phyloP scores from a whole-genome alignment of 2,888 invertebrate genomes.

The Ichneumon xanthorius region DNA sequence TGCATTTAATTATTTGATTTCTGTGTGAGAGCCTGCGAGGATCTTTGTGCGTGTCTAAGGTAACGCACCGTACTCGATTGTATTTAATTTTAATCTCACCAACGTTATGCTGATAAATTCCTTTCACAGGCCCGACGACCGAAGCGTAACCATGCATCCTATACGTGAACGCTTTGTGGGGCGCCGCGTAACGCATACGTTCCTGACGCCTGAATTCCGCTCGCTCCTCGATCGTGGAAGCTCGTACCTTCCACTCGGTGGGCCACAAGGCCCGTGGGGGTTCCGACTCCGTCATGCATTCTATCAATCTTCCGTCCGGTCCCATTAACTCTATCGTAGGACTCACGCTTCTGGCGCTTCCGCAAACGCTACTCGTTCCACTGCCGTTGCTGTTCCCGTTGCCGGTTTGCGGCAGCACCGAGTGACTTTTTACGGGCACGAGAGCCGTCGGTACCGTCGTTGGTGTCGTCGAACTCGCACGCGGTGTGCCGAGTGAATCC shows the following conservation, averaged over 20 bases:
- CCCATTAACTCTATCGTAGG: constrained; percentile 77
- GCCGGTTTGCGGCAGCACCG: constrained; percentile 59
- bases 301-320: constrained; percentile 77
- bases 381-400: constrained; percentile 70
- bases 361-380: constrained; percentile 69
- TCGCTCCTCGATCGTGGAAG: constrained; percentile 92
- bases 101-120: constrained; percentile 90
- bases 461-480: constrained; percentile 59
- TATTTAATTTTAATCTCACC: constrained; percentile 78
- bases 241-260: constrained; percentile 93
- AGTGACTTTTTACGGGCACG: constrained; percentile 64
- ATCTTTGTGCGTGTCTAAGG: background rate
- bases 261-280: constrained; percentile 88
- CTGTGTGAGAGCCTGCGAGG: background rate
- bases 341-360: constrained; percentile 75
- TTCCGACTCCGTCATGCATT: constrained; percentile 80
- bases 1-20: background rate
- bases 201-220: constrained; percentile 93
- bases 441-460: constrained; percentile 66
- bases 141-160: constrained; percentile 94
- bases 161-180: constrained; percentile 96
- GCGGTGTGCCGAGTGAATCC: constrained; percentile 79
- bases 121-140: constrained; percentile 93
- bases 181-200: constrained; percentile 92
- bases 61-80: background rate